Conservation (phyloP, 2,888 invertebrate genomes). For the Parnassius orleans region DNA sequence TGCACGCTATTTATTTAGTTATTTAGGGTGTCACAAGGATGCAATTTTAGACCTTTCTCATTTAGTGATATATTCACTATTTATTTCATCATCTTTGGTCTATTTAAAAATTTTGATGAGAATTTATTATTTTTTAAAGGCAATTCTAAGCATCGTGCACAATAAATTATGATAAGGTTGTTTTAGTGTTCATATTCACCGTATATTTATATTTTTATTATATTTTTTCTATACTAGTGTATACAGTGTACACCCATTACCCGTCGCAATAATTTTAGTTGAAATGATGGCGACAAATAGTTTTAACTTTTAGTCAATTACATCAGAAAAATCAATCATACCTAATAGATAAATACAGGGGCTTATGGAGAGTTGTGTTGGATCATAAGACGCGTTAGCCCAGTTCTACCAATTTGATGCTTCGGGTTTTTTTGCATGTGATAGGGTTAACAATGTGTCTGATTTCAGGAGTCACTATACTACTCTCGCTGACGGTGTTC, state of each 20-base stretch:
- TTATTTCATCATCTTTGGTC: constrained; percentile 32
- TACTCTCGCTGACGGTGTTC: constrained; percentile 99
- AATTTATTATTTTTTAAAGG: constrained; percentile 30
- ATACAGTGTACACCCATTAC: too few species aligned
- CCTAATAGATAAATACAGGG: too few species aligned
- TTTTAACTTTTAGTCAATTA: too few species aligned
- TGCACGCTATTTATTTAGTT: constrained; percentile 44
- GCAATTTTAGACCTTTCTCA: constrained; percentile 17
- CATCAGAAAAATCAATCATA: too few species aligned
- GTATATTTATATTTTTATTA: constrained; percentile 31
- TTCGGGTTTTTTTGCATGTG: constrained; percentile 5
- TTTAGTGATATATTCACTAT: constrained; percentile 5
- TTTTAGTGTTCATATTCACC: constrained; percentile 56
- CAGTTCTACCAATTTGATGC: not conserved
- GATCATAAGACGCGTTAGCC: constrained; percentile 5
- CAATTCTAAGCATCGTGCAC: constrained; percentile 49
- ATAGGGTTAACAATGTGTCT: constrained; percentile 81
- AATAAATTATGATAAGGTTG: constrained; percentile 48
- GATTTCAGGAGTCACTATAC: constrained; percentile 99
- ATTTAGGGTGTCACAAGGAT: constrained; percentile 30
- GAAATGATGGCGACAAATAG: too few species aligned
- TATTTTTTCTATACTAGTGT: not conserved
- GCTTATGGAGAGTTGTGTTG: constrained; percentile 47
- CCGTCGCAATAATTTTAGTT: too few species aligned
- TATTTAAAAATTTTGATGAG: constrained; percentile 9